Evolutionary conservation across 2,888 invertebrate genomes (phyloP), one percentile per base, ranked within the genome.

Genomic region (Tridacna gigas): DNA sequence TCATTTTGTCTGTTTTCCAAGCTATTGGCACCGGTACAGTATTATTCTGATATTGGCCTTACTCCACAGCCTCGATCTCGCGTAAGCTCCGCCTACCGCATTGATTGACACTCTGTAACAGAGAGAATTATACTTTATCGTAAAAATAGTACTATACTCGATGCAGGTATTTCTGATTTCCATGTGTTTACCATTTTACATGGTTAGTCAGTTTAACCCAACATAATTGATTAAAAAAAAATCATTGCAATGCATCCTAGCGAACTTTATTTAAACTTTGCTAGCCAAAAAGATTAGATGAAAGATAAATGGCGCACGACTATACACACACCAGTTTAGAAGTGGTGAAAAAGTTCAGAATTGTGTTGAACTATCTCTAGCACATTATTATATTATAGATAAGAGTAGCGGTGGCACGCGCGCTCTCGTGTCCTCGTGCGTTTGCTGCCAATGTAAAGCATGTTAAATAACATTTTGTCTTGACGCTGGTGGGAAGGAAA

Each of bases 1-100:
- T 89, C 92, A 92, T 92, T 89, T 88, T 88, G 89, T 88, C 86
- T 90, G 89, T 88, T 89, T 89, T 86, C 86, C 78, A 84, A 85
- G 67, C 80, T 74, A 73, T 84, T 83, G 82, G 83, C 85, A 82
- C 78, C 78, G 76, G 80, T 82, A 80, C 79, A 77, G 79, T 79
- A 80, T 69, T 79, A 67, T 47, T 82, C 82, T 84, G 83, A 81
- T 87, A 87, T 88, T 88, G 81, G 85, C 83, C 83, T 88, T 89
- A 86, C 84, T 84, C 85, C 81, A 86, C 80, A 90, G 91, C 91
- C 92, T 91, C 91, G 91, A 82, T 91, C 80, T 80, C 83, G 86
- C 77, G 69, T 80, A 81, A 82, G 88, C 90, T 88, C 91, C 91
- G 90, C 92, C 91, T 89, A 86, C 90, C 85, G 80, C 83, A 82